These are phyloP conservation scores for Coptodon rendalli DNA, from an alignment of 2,113 vertebrate species.

Conservation along the genomic window DNA sequence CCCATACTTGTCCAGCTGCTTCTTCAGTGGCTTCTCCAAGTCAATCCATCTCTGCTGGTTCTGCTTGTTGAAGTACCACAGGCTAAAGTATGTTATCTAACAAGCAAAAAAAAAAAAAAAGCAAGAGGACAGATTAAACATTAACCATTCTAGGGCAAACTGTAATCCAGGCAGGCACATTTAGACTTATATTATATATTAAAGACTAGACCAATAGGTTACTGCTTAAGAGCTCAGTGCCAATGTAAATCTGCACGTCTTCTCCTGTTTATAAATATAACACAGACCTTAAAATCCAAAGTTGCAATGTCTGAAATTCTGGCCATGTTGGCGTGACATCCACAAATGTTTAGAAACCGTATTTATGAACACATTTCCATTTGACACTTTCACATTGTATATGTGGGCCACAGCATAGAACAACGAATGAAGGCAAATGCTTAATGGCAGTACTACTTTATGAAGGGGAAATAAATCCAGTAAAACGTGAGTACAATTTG, in stretches of 20 bases:
- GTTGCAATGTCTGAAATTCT: not conserved
- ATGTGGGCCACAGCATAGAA: not conserved
- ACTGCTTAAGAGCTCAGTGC: not conserved
- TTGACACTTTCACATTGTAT: not conserved
- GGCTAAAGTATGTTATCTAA: slow-evolving; percentile 93
- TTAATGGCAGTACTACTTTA: not conserved
- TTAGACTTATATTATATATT: not conserved
- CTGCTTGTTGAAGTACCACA: slow-evolving; percentile 98
- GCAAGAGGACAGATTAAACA: not conserved
- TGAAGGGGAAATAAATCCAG: not conserved
- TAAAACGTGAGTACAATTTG: not conserved
- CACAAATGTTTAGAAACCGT: not conserved
- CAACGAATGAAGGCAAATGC: not conserved
- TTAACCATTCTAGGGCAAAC: not conserved
- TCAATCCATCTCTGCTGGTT: slow-evolving; percentile 96
- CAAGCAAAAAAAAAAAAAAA: slow-evolving; percentile 32
- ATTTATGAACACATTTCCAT: not conserved
- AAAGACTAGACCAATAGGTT: not conserved
- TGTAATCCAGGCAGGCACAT: not conserved
- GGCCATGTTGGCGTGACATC: not conserved
- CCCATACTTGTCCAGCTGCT: slow-evolving; percentile 95
- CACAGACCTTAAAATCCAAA: not conserved
- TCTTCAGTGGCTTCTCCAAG: slow-evolving; percentile 95
- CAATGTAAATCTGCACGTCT: not conserved
- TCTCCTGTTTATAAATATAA: not conserved